Base-by-base conservation (phyloP, 2,113 vertebrate genomes). In the Sinocyclocheilus anophthalmus region DNA sequence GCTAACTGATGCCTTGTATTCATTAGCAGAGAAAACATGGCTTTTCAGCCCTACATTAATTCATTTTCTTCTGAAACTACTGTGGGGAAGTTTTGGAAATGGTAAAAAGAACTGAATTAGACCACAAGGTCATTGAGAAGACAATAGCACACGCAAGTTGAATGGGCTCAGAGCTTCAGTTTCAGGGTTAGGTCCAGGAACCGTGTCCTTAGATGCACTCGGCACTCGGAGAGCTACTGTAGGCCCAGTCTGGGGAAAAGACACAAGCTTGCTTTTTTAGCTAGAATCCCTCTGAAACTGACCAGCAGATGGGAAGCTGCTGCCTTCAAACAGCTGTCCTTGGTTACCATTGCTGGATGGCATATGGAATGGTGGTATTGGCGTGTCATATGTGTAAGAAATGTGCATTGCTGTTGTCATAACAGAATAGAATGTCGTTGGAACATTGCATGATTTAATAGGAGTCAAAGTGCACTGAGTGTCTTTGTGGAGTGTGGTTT, bases 51-150 rank as follows among this genome's bases (percentile, higher is more conserved):
- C 75, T 18, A 83, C 70, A 86, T 81, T 81, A 88, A 88, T 90
- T 87, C 75, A 87, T 87, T 91, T 90, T 87, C 91, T 90, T 88
- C 87, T 92, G 87, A 93, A 92, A 92, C 87, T 90, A 90, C 88
- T 91, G 89, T 90, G 87, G 90, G 88, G 90, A 91, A 93, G 89
- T 89, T 92, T 92, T 89, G 91, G 84, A 90, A 93, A 92, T 90
- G 89, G 84, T 88, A 90, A 59, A 88, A 91, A 88, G 90, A 91
- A 90, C 91, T 91, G 91, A 92, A 93, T 90, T 88, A 88, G 86
- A 94, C 91, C 93, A 90, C 94, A 94, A 94, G 94, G 93, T 94
- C 90, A 93, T 92, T 93, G 89, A 92, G 92, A 94, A 95, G 94
- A 95, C 94, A 94, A 94, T 91, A 93, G 93, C 90, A 88, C 91